Evolutionary conservation across 2,888 invertebrate genomes (phyloP).

Genomic region (Drosophila mimetica): DNA sequence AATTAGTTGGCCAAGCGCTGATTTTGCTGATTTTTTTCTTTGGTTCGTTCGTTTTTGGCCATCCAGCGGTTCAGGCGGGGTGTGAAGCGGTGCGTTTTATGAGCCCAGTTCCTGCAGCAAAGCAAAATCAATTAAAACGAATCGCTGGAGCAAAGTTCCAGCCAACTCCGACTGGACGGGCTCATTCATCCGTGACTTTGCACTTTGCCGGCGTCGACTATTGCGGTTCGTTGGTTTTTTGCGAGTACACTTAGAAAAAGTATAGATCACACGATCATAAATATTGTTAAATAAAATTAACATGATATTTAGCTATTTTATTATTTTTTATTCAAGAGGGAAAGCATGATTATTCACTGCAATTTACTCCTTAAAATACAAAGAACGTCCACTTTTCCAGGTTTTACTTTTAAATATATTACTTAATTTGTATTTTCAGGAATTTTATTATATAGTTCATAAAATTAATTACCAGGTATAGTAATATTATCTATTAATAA

Average conservation of each 20-base stretch:
- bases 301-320: no score
- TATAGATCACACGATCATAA: background rate
- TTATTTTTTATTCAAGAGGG: no score
- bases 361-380: no score
- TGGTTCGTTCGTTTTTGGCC: conserved; percentile 29
- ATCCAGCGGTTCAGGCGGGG: conserved; percentile 33
- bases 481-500: no score
- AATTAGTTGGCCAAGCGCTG: conserved; percentile 73
- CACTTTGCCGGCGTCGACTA: conserved; percentile 64
- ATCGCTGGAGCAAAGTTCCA: conserved; percentile 77
- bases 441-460: no score
- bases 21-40: conserved; percentile 24
- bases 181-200: conserved; percentile 79
- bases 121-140: conserved; percentile 77
- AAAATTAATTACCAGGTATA: no score
- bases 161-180: conserved; percentile 40
- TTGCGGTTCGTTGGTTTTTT: conserved; percentile 33
- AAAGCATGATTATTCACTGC: no score
- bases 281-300: background rate
- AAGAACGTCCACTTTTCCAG: no score
- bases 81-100: conserved; percentile 43
- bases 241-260: conserved; percentile 5
- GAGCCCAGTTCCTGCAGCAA: conserved; percentile 50
- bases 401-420: no score
- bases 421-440: no score